A percentile compares a stretch with the other conserved stretches of the same genome.
phyloP scores from a whole-genome alignment of 2,113 vertebrate species.

The Oreochromis niloticus region DNA sequence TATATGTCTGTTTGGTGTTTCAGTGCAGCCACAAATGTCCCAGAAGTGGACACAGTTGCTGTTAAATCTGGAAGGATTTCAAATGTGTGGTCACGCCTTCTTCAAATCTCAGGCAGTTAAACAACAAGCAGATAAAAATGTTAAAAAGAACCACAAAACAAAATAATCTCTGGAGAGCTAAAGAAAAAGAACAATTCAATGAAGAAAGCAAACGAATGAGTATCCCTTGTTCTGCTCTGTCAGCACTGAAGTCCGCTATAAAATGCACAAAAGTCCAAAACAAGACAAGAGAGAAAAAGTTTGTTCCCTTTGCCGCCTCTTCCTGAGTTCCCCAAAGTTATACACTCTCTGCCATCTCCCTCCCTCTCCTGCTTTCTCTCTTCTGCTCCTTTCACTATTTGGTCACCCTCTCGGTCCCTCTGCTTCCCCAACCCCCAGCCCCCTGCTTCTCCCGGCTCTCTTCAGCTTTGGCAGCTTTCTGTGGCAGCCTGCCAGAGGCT shows the following conservation, averaged over 20 bases:
- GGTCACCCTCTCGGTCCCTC: constrained; percentile 29
- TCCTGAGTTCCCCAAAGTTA: constrained; percentile 47
- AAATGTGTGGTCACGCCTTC: neutral
- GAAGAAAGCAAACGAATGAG: neutral
- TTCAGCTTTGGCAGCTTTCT: constrained; percentile 43
- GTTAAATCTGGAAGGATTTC: constrained; percentile 11
- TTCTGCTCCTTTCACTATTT: constrained; percentile 25
- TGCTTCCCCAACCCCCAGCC: neutral
- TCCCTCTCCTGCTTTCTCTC: constrained; percentile 4
- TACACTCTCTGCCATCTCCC: constrained; percentile 25
- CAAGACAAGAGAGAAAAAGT: constrained; percentile 30
- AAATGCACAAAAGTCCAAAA: constrained; percentile 18
- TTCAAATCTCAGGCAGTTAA: neutral
- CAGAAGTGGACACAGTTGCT: neutral
- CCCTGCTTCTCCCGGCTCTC: constrained; percentile 28
- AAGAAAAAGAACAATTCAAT: neutral
- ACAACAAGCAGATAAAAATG: constrained; percentile 39
- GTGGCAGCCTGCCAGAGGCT: constrained; percentile 53
- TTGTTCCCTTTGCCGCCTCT: constrained; percentile 38
- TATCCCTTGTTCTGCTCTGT: neutral
- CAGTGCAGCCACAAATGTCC: constrained; percentile 4
- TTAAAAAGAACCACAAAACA: constrained; percentile 5
- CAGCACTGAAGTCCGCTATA: neutral
- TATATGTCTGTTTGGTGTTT: neutral
- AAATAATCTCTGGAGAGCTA: neutral